Evolutionary conservation across 1,140 invertebrate species (phyloP).

Genomic region (Heliothis subflexa): DNA sequence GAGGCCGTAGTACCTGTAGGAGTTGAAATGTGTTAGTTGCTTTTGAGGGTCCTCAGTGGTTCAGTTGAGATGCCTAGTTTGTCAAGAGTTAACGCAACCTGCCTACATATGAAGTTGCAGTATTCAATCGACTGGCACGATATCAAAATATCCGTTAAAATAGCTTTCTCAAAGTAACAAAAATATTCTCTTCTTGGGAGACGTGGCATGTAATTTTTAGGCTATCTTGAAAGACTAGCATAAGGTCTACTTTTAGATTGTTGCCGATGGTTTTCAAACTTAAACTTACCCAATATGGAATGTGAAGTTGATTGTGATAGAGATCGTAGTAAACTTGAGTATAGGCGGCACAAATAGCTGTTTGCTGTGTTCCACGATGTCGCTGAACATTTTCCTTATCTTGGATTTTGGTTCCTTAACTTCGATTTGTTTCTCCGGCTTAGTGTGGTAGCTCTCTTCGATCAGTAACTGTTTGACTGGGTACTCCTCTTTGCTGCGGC

Average conservation of each 20-base stretch:
- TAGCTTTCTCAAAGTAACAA: too few relatives aligned
- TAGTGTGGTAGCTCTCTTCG: constrained; percentile 87
- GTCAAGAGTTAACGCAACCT: too few relatives aligned
- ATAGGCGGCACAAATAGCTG: constrained; percentile 92
- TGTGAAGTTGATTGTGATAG: constrained; percentile 94
- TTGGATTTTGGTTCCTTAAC: constrained; percentile 77
- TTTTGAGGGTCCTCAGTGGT: too few relatives aligned
- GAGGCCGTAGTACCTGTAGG: constrained; percentile 92
- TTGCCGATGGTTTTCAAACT: too few relatives aligned
- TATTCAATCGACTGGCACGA: too few relatives aligned
- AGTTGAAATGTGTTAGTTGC: too few relatives aligned
- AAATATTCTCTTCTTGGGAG: too few relatives aligned
- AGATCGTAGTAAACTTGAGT: constrained; percentile 92
- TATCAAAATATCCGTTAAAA: neutral
- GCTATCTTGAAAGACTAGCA: too few relatives aligned
- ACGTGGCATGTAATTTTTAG: too few relatives aligned
- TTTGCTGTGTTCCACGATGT: constrained; percentile 93
- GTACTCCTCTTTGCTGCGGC: constrained; percentile 90
- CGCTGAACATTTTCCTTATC: constrained; percentile 89
- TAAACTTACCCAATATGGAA: constrained; percentile 92
- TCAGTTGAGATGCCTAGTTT: too few relatives aligned
- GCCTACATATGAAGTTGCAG: too few relatives aligned
- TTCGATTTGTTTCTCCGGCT: constrained; percentile 84
- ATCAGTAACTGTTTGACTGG: constrained; percentile 92
- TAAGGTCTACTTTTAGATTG: too few relatives aligned